Evolutionary conservation across 2,888 invertebrate genomes (phyloP).

Genomic region (Acrobasis consociella): DNA sequence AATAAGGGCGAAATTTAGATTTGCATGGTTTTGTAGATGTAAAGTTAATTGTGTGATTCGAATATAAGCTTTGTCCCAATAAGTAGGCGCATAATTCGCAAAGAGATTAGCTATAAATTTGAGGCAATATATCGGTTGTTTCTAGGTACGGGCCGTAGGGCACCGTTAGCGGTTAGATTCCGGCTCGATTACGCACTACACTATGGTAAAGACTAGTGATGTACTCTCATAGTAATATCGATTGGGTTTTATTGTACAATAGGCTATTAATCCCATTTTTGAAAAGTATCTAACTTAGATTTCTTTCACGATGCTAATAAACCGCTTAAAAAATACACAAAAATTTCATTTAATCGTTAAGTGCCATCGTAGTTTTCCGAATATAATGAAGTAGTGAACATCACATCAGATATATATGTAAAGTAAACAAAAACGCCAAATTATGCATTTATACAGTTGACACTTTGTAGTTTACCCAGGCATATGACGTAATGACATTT

Average conservation of each 20-base stretch:
- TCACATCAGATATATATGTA: too few relatives aligned
- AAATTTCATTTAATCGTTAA: too few relatives aligned
- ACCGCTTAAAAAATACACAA: too few relatives aligned
- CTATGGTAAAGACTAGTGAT: constrained; percentile 16
- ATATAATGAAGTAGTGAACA: too few relatives aligned
- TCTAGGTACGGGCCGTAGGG: constrained; percentile 45
- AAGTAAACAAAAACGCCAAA: too few relatives aligned
- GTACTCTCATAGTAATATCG: neutral
- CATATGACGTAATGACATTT: too few relatives aligned
- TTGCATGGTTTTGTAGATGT: neutral
- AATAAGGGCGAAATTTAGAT: neutral
- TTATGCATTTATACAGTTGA: too few relatives aligned
- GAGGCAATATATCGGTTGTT: constrained; percentile 40
- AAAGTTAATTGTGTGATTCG: constrained; percentile 21
- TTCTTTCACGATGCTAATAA: too few relatives aligned
- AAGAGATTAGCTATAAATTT: constrained; percentile 51
- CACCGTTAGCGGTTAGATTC: constrained; percentile 38
- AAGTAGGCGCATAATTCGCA: constrained; percentile 42
- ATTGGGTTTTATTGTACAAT: neutral
- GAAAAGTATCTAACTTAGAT: too few relatives aligned
- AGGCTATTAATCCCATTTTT: too few relatives aligned
- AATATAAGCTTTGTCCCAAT: constrained; percentile 39
- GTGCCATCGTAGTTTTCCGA: too few relatives aligned
- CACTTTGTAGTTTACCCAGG: too few relatives aligned
- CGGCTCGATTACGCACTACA: constrained; percentile 45